phyloP scores from a whole-genome alignment of 2,113 vertebrate species.

The Equus przewalskii region DNA sequence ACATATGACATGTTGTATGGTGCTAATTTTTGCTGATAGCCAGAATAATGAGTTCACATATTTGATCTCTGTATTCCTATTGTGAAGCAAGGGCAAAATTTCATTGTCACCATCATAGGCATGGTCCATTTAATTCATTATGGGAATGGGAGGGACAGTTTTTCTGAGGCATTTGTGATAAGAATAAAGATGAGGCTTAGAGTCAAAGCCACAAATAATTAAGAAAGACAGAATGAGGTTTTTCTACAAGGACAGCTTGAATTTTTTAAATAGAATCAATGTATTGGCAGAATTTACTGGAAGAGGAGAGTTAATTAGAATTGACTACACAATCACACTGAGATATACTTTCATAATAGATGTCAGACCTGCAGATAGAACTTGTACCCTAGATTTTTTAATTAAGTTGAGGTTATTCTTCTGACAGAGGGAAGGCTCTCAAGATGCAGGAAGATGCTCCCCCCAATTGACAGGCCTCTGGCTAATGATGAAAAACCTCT shows the following conservation, averaged over 20 bases:
- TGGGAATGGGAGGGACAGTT: neutral
- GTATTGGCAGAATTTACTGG: slow-evolving; percentile 14
- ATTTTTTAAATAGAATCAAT: slow-evolving; percentile 16
- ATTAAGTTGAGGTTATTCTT: neutral
- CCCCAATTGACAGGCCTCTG: neutral
- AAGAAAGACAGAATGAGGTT: neutral
- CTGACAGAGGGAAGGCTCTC: neutral
- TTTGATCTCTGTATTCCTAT: slow-evolving; percentile 26
- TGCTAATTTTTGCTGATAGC: neutral
- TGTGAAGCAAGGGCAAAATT: slow-evolving; percentile 36
- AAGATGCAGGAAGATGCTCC: neutral
- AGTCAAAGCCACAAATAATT: slow-evolving; percentile 23
- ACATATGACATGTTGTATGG: neutral
- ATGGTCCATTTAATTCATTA: slow-evolving; percentile 32
- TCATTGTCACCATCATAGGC: neutral
- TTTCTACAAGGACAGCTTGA: neutral
- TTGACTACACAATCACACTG: neutral
- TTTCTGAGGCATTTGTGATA: neutral
- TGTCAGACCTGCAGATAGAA: neutral
- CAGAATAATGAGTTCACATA: neutral
- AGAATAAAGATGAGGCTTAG: slow-evolving; percentile 30
- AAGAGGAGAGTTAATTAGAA: slow-evolving; percentile 32
- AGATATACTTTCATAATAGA: neutral
- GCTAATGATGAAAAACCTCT: neutral
- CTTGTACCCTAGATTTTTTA: neutral